Percentiles rank a stretch among this genome's conserved stretches.
phyloP scores from a whole-genome alignment of 2,888 invertebrate genomes.

The Ischnus inquisitorius region DNA sequence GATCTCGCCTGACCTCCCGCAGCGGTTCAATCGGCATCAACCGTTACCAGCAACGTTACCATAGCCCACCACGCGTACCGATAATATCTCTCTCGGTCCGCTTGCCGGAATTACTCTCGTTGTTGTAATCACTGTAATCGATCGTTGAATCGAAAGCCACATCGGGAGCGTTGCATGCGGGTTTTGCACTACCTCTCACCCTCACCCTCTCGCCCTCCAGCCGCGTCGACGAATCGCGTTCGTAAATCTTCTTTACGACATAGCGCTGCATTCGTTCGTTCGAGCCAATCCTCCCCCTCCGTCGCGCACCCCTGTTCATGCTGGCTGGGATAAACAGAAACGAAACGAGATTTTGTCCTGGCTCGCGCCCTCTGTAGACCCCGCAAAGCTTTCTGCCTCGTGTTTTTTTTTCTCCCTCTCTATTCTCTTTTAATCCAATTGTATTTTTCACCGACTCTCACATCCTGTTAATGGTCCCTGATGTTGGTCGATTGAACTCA shows the following conservation, averaged over 20 bases:
- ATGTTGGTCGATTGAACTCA: background rate
- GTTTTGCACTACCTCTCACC: slow-evolving; percentile 11
- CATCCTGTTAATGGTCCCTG: background rate
- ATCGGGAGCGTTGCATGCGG: slow-evolving; percentile 53
- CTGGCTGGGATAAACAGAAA: slow-evolving; percentile 55
- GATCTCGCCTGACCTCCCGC: slow-evolving; percentile 33
- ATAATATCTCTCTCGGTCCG: slow-evolving; percentile 68
- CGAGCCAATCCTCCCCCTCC: background rate
- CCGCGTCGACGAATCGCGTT: slow-evolving; percentile 62
- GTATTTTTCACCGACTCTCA: background rate
- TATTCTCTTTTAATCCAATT: slow-evolving; percentile 11
- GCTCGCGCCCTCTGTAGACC: slow-evolving; percentile 33
- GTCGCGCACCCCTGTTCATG: background rate
- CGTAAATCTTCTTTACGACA: slow-evolving; percentile 68
- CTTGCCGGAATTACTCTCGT: slow-evolving; percentile 69
- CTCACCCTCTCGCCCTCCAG: background rate
- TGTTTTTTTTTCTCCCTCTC: background rate
- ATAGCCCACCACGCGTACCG: slow-evolving; percentile 39
- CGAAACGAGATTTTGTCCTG: slow-evolving; percentile 53
- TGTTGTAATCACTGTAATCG: slow-evolving; percentile 70
- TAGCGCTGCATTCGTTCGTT: slow-evolving; percentile 59
- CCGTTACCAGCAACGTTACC: slow-evolving; percentile 19
- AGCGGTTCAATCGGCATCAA: slow-evolving; percentile 25
- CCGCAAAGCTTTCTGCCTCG: slow-evolving; percentile 5
- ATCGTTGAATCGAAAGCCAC: slow-evolving; percentile 67